phyloP scores from a whole-genome alignment of 2,888 invertebrate species.

The Endotricha flammealis region DNA sequence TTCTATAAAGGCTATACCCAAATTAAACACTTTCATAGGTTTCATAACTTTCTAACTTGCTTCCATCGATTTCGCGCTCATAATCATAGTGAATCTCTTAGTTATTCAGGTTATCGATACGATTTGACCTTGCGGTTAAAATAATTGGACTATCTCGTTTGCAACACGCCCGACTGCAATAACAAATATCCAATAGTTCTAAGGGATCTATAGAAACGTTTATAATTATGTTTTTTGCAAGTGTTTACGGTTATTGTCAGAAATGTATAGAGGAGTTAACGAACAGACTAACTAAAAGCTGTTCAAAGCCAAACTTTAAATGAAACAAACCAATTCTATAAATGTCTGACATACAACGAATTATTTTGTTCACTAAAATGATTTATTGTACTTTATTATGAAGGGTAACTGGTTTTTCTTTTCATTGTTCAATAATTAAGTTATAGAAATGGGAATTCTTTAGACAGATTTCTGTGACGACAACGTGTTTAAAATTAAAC shows the following conservation, averaged over 20 bases:
- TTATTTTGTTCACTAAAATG: no score
- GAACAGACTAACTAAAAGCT: slow-evolving; percentile 29
- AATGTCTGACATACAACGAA: slow-evolving; percentile 22
- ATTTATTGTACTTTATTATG: neutral
- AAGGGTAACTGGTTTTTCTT: no score
- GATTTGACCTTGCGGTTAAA: slow-evolving; percentile 2
- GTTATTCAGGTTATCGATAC: slow-evolving; percentile 1
- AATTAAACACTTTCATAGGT: no score
- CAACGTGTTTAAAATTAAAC: no score
- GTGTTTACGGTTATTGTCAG: slow-evolving; percentile 24
- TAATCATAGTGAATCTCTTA: no score
- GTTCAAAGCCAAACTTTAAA: slow-evolving; percentile 28
- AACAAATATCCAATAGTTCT: slow-evolving; percentile 1
- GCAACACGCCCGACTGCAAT: neutral
- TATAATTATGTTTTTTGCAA: neutral
- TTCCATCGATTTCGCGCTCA: no score
- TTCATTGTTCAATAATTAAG: no score
- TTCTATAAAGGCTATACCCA: no score
- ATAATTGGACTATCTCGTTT: slow-evolving; percentile 2
- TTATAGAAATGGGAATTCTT: no score
- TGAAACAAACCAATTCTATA: slow-evolving; percentile 34
- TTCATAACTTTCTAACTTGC: no score
- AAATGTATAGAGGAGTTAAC: slow-evolving; percentile 25
- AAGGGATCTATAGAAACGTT: neutral
- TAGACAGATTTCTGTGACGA: no score